A percentile compares a stretch with the other conserved stretches of the same genome.
Conservation (phyloP, 2,888 invertebrate genomes). For the Scaptomyza caliginosa region DNA sequence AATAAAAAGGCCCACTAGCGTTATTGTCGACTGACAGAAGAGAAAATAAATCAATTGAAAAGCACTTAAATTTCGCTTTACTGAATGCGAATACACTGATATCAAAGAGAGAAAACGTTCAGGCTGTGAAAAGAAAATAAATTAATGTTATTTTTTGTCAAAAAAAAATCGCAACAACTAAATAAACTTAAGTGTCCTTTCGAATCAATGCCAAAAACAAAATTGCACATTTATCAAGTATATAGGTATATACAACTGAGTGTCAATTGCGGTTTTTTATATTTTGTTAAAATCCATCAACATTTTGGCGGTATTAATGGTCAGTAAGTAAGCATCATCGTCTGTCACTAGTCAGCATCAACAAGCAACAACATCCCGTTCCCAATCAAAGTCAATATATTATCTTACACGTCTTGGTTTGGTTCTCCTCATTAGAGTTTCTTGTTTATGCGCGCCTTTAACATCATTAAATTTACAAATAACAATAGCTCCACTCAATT, state of each 20-base stretch:
- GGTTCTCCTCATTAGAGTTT: not conserved
- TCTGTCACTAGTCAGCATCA: not conserved
- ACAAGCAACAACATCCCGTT: not conserved
- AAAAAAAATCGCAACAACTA: constrained; percentile 25
- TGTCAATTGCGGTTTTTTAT: constrained; percentile 24
- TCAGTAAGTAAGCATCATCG: not conserved
- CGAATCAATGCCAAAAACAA: constrained; percentile 31
- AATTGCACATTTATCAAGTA: constrained; percentile 39
- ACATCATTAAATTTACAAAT: constrained; percentile 61
- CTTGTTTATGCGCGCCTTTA: not conserved
- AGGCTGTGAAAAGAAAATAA: constrained; percentile 37
- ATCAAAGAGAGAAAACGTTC: constrained; percentile 30
- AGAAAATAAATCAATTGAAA: constrained; percentile 66
- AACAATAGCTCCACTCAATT: constrained; percentile 25
- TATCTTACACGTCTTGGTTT: not conserved
- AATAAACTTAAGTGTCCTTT: constrained; percentile 21
- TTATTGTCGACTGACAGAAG: constrained; percentile 27
- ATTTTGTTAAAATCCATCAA: not conserved
- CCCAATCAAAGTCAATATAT: constrained; percentile 1
- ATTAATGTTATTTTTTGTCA: constrained; percentile 41
- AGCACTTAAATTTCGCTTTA: constrained; percentile 59
- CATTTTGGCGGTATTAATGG: not conserved
- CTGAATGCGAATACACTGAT: constrained; percentile 18
- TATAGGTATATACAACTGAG: not conserved
- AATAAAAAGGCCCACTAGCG: constrained; percentile 2